Conservation (phyloP, 2,113 vertebrate species). For the Micronycteris hirsuta region DNA sequence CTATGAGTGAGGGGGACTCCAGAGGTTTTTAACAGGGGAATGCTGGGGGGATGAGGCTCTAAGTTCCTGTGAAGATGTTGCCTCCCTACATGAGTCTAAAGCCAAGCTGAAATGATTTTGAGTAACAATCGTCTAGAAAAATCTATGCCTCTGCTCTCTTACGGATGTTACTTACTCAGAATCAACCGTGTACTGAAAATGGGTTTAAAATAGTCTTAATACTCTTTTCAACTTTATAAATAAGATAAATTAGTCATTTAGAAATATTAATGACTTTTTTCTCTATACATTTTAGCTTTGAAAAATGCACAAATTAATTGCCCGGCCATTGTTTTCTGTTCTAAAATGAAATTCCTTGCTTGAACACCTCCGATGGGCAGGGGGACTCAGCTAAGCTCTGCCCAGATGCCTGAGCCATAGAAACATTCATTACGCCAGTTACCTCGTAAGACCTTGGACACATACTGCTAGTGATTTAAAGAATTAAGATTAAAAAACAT, state of each 20-base stretch:
- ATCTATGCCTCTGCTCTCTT: neutral
- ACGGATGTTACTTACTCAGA: neutral
- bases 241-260: neutral
- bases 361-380: neutral
- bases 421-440: neutral
- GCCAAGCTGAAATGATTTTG: neutral
- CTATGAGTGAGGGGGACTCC: neutral
- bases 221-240: slow-evolving; percentile 17
- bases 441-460: neutral
- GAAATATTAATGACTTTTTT: slow-evolving; percentile 38
- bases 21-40: neutral
- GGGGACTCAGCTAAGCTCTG: neutral
- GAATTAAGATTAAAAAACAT: neutral
- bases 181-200: neutral
- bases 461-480: neutral
- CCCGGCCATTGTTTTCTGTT: neutral
- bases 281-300: neutral
- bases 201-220: neutral
- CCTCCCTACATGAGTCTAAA: neutral
- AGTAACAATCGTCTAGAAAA: neutral
- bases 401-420: neutral
- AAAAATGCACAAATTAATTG: neutral
- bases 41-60: neutral
- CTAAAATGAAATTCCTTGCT: slow-evolving; percentile 30
- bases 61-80: neutral